These are phyloP conservation scores for Lophura nycthemera DNA, from an alignment of 2,113 vertebrate genomes.

Conservation along the genomic window DNA sequence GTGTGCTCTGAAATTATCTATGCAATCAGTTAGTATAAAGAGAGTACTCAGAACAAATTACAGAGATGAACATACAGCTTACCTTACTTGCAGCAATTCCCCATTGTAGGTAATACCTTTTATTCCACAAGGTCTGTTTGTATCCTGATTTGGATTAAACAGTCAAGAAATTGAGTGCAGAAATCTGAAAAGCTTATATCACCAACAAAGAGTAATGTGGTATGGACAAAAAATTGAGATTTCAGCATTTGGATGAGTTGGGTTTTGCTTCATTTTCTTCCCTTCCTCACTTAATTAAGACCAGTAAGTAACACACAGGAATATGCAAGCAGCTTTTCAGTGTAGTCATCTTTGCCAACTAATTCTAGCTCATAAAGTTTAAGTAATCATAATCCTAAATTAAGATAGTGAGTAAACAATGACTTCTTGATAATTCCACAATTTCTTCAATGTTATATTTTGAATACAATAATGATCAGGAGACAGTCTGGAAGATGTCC, in stretches of 20 bases:
- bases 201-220: neutral
- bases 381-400: neutral
- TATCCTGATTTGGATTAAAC: neutral
- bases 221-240: neutral
- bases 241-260: neutral
- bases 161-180: neutral
- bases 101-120: neutral
- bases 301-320: neutral
- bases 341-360: neutral
- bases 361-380: neutral
- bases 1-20: neutral
- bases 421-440: neutral
- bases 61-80: neutral
- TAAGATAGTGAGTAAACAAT: neutral
- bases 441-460: neutral
- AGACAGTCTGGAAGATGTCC: neutral
- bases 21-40: neutral
- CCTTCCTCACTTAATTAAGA: neutral
- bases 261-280: neutral
- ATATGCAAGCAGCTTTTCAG: neutral
- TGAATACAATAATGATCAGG: neutral
- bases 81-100: neutral
- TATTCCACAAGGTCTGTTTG: neutral
- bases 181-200: neutral
- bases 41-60: neutral